Evolutionary conservation across 2,113 vertebrate species (phyloP), one percentile per base, ranked within the genome.

Genomic region (Erythrolamprus reginae): DNA sequence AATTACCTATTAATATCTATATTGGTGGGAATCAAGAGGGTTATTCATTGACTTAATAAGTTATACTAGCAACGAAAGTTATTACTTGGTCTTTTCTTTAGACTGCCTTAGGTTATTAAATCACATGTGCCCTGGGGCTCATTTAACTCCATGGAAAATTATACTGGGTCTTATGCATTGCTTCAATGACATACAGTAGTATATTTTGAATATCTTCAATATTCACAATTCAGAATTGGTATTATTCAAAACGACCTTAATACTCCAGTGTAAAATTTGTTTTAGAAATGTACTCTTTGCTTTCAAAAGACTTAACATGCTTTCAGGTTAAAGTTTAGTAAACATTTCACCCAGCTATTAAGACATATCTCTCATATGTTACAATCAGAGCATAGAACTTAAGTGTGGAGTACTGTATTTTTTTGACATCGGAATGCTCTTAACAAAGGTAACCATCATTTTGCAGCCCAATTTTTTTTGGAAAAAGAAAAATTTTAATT

Each of bases 401-500:
- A 15, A 45, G 15, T 4, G 47, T n/a, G 12, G 45, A 33, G 42
- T 15, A 50, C n/a, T 17, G 0, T n/a, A 45, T 50, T 51, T 48
- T 51, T 70, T 50, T 51, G 61, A 77, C 58, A 77, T 10, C 17
- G 23, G 19, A 21, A 82, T 38, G 77, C 9, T 82, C 24, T 52
- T 38, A 53, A 89, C 33, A 53, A 65, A 8, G n/a, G 13, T 21
- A 42, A 10, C 15, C 61, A 65, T 48, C 58, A 88, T 38, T 55
- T 23, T 88, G 19, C 33, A 58, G 42, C 38, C 26, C 42, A n/a
- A 56, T 89, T 61, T 50, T 70, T n/a, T 58, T 84, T 89, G 91
- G 88, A 94, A 95, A 96, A 94, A 93, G 95, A 93, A 90, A 95
- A 91, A 93, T 89, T 96, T 95, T 96, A 97, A 96, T 94, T 92